phyloP scores from a whole-genome alignment of 2,113 vertebrate species.

The Trematomus loennbergii region DNA sequence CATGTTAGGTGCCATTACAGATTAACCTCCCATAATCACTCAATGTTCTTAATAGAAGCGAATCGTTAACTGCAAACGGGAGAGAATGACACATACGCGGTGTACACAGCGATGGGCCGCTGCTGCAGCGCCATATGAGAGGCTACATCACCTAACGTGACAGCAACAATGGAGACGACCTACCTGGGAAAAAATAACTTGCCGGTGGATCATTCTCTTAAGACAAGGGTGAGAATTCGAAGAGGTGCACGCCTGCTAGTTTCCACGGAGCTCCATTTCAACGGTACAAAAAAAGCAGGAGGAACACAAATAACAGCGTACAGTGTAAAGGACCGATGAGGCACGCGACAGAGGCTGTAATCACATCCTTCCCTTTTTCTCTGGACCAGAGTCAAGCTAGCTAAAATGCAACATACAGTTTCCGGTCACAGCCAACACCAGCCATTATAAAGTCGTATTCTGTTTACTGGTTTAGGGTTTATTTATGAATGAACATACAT shows the following conservation, averaged over 20 bases:
- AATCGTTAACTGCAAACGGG: not conserved
- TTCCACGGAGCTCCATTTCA: conserved; percentile 59
- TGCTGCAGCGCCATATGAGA: conserved; percentile 9
- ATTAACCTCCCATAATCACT: not conserved
- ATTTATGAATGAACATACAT: not conserved
- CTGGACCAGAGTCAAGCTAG: conserved; percentile 45
- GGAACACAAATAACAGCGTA: conserved; percentile 39
- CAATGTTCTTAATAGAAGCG: not conserved
- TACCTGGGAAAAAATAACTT: conserved; percentile 82
- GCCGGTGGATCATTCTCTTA: conserved; percentile 83
- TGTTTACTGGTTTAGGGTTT: rapidly evolving
- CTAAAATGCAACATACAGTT: rapidly evolving
- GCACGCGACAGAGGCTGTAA: conserved; percentile 17
- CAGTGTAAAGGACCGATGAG: conserved; percentile 27
- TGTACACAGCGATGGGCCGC: conserved; percentile 45
- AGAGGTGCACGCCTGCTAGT: conserved; percentile 35
- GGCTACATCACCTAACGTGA: conserved; percentile 42
- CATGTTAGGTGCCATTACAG: not conserved
- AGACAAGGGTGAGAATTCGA: conserved; percentile 8
- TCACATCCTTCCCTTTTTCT: conserved; percentile 71
- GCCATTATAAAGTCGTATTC: rapidly evolving
- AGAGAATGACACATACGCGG: conserved; percentile 2
- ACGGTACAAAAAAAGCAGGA: conserved; percentile 11
- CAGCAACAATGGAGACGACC: conserved; percentile 65
- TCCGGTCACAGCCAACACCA: not conserved